Percentiles rank a stretch among this genome's conserved stretches.
These are phyloP conservation scores for Cryptus armator DNA, from an alignment of 2,888 invertebrate species.

Conservation along the genomic window DNA sequence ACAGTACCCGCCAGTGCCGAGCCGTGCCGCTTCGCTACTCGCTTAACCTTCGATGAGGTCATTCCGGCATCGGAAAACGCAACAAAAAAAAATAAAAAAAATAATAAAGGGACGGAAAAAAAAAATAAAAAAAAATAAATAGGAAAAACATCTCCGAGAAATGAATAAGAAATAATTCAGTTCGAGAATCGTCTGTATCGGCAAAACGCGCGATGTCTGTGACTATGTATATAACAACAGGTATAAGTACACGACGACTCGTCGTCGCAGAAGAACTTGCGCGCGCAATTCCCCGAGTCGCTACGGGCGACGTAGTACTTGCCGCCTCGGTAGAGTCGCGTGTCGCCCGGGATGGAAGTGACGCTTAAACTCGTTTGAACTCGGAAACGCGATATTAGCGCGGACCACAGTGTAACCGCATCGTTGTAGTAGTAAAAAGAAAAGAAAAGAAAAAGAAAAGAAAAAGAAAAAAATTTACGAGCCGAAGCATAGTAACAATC, in stretches of 20 bases:
- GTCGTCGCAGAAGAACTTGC: background rate
- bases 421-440: constrained; percentile 16
- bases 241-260: background rate
- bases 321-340: constrained; percentile 45
- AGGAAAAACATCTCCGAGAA: background rate
- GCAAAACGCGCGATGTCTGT: background rate
- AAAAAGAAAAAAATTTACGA: background rate
- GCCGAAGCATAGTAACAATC: background rate
- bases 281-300: background rate
- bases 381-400: constrained; percentile 68
- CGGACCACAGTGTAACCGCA: constrained; percentile 58
- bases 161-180: background rate
- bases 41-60: constrained; percentile 33
- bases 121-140: background rate
- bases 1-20: constrained; percentile 5
- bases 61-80: constrained; percentile 2
- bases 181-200: no score
- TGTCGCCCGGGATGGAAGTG: constrained; percentile 63
- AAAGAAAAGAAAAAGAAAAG: background rate
- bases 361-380: constrained; percentile 67
- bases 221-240: background rate
- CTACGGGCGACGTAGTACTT: background rate
- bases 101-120: background rate
- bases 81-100: background rate
- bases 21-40: background rate